Evolutionary conservation across 2,797 vertebrate species (phyloP).

Genomic region (Enteromius argenteus): DNA sequence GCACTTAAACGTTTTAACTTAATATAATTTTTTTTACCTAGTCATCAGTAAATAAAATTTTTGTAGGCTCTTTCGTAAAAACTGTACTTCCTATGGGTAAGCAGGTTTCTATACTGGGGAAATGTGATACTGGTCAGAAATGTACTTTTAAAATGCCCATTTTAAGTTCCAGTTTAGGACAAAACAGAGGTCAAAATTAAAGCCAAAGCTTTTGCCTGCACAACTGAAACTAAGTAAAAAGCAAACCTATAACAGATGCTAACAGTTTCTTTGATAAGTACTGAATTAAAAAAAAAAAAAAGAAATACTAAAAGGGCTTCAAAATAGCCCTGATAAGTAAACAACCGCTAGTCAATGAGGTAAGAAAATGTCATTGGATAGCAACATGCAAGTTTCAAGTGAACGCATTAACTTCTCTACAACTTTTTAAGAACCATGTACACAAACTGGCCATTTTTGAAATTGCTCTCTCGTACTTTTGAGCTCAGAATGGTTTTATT

Average conservation of each 20-base stretch:
- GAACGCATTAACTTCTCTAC: background rate
- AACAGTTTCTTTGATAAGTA: background rate
- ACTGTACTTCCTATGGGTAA: background rate
- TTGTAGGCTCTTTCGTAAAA: background rate
- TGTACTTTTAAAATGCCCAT: constrained; percentile 9
- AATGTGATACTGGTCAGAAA: background rate
- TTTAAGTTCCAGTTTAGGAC: constrained; percentile 3
- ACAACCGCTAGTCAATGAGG: background rate
- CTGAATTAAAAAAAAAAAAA: background rate
- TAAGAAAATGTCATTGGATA: background rate
- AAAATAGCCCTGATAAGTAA: background rate
- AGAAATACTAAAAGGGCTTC: background rate
- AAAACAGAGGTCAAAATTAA: constrained; percentile 12
- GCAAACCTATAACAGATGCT: background rate
- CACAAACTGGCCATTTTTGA: background rate
- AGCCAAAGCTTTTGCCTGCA: background rate
- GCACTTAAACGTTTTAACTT: constrained; percentile 18
- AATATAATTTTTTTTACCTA: background rate
- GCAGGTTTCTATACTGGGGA: background rate
- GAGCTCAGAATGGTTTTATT: background rate
- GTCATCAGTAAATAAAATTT: background rate
- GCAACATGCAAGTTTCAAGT: background rate
- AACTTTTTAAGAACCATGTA: background rate
- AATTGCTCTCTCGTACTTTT: background rate
- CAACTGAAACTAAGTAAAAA: background rate